Base-by-base conservation (phyloP, 2,888 invertebrate genomes). In the Odontomyia ornata region DNA sequence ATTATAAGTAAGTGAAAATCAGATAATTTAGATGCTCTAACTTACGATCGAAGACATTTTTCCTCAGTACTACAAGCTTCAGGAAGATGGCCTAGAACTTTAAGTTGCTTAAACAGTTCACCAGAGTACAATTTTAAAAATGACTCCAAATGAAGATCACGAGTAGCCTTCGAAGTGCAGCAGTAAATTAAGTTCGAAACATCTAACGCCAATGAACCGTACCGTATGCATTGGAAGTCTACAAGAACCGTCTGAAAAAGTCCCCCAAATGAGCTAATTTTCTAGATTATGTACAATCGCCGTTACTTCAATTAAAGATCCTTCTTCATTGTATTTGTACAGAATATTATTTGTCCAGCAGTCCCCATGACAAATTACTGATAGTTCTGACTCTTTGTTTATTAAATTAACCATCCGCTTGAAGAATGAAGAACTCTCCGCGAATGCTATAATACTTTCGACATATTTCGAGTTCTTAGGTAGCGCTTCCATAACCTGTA, bases 281-380 rank as follows among this genome's bases (percentile, higher is more conserved):
- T 15, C 5, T 18, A 60, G 25, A 52, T 47, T 5, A 43, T 67
- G 36, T n/a, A 60, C 1, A 7, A 28, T 11, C 21, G 28, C 36
- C 25, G 13, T 62, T 62, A 11, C 75, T 60, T 23, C 28, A n/a
- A 28, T 28, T 18, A 13, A 27, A 46, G 21, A 25, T 23, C 89
- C 90, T 85, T 91, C 90, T 75, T 87, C 86, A 4, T 88, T 86
- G 80, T 91, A 91, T 80, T 89, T 88, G 82, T 92, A 93, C 25
- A 93, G 84, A 81, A 93, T 89, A 83, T 93, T 93, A 82, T 93
- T 93, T 0, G 91, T 92, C 93, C 93, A 93, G 82, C 92, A 93
- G 81, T 93, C 93, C 0, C 93, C 93, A 81, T 93, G 93, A 75
- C 92, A 91, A 80, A 93, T 91, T 1, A 93, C 92, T 0, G 92